A percentile compares a stretch with the other conserved stretches of the same genome.
Conservation (phyloP, 2,888 invertebrate genomes). For the Parthenolecanium corni region DNA sequence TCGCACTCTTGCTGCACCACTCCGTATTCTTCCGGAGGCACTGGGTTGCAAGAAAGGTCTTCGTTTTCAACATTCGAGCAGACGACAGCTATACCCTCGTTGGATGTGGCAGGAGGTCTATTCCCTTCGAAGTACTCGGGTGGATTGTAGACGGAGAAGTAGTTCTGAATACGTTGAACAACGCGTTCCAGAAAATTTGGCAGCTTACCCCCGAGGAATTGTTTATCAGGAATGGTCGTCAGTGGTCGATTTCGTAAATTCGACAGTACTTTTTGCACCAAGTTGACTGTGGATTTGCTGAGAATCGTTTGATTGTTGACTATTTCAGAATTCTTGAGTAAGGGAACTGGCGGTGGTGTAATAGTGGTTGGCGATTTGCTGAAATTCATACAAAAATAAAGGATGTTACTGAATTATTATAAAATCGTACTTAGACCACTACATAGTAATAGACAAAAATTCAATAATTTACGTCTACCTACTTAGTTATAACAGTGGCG, state of each 20-base stretch:
- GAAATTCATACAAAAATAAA: neutral
- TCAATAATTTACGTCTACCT: too few species aligned
- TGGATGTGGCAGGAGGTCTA: constrained; percentile 4
- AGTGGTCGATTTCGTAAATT: neutral
- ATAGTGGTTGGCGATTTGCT: neutral
- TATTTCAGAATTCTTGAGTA: neutral
- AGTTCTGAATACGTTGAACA: constrained; percentile 56
- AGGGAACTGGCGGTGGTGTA: neutral
- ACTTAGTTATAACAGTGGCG: too few species aligned
- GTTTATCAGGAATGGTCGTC: neutral
- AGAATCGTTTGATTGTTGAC: neutral
- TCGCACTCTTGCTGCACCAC: neutral
- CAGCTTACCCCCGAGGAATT: constrained; percentile 38
- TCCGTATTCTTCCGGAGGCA: neutral
- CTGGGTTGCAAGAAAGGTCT: constrained; percentile 6
- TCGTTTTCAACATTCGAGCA: constrained; percentile 9
- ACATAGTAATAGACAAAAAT: too few species aligned
- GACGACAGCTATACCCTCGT: constrained; percentile 4
- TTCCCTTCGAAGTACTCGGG: constrained; percentile 31
- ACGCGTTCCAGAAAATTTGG: constrained; percentile 57
- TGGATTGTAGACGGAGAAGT: constrained; percentile 51
- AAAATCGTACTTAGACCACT: neutral
- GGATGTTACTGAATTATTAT: neutral
- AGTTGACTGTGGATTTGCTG: neutral
- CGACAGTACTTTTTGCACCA: constrained; percentile 7